These are phyloP conservation scores for Procambarus virginalis DNA, from an alignment of 1,140 invertebrate species.

Conservation along the genomic window DNA sequence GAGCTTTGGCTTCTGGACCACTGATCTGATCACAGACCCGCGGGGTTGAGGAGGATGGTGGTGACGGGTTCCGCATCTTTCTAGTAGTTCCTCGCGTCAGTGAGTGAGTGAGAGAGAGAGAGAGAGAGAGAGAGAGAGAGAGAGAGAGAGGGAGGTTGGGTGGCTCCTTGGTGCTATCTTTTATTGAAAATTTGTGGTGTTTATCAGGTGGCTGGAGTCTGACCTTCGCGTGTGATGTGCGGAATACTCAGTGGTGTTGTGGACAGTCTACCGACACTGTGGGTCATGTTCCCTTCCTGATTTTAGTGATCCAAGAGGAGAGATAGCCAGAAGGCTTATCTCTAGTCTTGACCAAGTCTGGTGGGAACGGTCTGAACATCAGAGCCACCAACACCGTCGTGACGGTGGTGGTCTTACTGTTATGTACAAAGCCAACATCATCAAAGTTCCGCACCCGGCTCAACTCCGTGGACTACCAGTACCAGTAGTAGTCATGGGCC, in stretches of 20 bases:
- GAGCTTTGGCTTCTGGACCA: too few relatives aligned
- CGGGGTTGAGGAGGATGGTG: too few relatives aligned
- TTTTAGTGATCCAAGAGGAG: neutral
- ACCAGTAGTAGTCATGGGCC: too few relatives aligned
- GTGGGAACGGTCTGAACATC: too few relatives aligned
- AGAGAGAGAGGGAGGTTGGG: neutral
- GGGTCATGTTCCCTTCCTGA: neutral
- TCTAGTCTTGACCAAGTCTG: too few relatives aligned
- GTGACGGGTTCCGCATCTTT: neutral
- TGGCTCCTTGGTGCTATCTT: neutral
- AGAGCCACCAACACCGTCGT: too few relatives aligned
- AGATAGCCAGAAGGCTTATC: neutral
- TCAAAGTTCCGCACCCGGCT: too few relatives aligned
- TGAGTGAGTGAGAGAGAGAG: neutral
- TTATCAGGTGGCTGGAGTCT: neutral
- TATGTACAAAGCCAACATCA: too few relatives aligned
- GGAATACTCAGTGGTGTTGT: neutral
- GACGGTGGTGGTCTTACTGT: too few relatives aligned
- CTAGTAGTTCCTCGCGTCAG: neutral
- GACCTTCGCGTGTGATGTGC: neutral
- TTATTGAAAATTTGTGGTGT: neutral
- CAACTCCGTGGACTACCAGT: too few relatives aligned
- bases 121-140: conserved; percentile 8
- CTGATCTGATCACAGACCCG: too few relatives aligned
- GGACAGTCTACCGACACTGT: neutral